These are phyloP conservation scores for Poecilia velifera DNA, from an alignment of 2,797 vertebrate genomes.

Conservation along the genomic window DNA sequence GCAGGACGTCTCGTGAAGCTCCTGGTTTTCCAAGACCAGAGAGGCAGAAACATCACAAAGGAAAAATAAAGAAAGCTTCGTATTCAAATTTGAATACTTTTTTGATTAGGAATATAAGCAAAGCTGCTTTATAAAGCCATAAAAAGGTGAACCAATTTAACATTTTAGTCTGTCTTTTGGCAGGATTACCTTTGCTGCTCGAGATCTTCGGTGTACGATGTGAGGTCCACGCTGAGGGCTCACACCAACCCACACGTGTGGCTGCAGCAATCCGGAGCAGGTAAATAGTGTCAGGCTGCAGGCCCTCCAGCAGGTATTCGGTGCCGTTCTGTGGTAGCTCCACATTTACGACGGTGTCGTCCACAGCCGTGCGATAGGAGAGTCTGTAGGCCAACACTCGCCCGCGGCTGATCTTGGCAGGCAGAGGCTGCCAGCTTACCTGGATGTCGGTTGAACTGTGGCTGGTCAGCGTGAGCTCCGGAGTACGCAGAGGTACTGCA, in stretches of 20 bases:
- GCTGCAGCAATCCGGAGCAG: slow-evolving; percentile 92
- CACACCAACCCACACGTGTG: slow-evolving; percentile 93
- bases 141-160: not conserved
- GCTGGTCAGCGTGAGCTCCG: slow-evolving; percentile 93
- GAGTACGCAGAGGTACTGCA: slow-evolving; percentile 93
- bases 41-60: slow-evolving; percentile 32
- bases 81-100: not conserved
- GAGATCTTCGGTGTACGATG: slow-evolving; percentile 92
- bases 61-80: slow-evolving; percentile 23
- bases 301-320: slow-evolving; percentile 84
- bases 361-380: slow-evolving; percentile 88
- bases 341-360: slow-evolving; percentile 82
- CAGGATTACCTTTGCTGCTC: slow-evolving; percentile 85
- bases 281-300: slow-evolving; percentile 92
- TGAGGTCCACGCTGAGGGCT: slow-evolving; percentile 93
- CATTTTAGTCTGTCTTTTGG: not conserved
- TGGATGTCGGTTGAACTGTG: slow-evolving; percentile 91
- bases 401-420: slow-evolving; percentile 88
- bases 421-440: slow-evolving; percentile 92
- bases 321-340: slow-evolving; percentile 86
- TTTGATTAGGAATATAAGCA: not conserved
- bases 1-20: slow-evolving; percentile 48
- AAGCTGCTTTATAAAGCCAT: not conserved
- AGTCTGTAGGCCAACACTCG: slow-evolving; percentile 88
- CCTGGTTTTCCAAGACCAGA: slow-evolving; percentile 33